These are phyloP conservation scores for Cygnus buccinator DNA, from an alignment of 2,113 vertebrate species.

Conservation along the genomic window DNA sequence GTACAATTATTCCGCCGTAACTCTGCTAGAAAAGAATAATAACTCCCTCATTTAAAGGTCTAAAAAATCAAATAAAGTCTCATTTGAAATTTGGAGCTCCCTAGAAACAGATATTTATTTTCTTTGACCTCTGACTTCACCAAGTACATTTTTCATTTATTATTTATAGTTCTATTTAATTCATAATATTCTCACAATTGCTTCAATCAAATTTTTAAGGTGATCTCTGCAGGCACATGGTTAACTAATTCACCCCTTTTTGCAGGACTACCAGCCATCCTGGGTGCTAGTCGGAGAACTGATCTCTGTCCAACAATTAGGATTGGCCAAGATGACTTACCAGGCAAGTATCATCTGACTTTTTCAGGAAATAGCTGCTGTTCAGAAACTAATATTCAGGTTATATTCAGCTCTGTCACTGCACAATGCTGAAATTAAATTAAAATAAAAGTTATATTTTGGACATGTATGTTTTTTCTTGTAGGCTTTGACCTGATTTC, in stretches of 20 bases:
- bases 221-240: neutral
- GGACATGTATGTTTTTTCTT: neutral
- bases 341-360: conserved; percentile 75
- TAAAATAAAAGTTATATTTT: neutral
- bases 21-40: neutral
- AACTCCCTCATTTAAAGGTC: neutral
- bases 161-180: neutral
- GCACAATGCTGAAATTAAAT: neutral
- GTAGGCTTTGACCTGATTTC: conserved; percentile 90
- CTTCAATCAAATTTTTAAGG: neutral
- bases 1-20: conserved; percentile 29
- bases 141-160: neutral
- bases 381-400: neutral
- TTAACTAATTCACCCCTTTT: conserved; percentile 26
- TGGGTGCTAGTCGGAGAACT: conserved; percentile 75
- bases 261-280: conserved; percentile 82
- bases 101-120: neutral
- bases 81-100: neutral
- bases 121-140: neutral
- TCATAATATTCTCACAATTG: neutral
- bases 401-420: neutral
- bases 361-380: neutral
- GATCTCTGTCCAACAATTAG: conserved; percentile 81
- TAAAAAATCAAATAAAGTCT: neutral
- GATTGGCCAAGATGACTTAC: conserved; percentile 82